Evolutionary conservation across 2,113 vertebrate species (phyloP).

Genomic region (Scomber colias): DNA sequence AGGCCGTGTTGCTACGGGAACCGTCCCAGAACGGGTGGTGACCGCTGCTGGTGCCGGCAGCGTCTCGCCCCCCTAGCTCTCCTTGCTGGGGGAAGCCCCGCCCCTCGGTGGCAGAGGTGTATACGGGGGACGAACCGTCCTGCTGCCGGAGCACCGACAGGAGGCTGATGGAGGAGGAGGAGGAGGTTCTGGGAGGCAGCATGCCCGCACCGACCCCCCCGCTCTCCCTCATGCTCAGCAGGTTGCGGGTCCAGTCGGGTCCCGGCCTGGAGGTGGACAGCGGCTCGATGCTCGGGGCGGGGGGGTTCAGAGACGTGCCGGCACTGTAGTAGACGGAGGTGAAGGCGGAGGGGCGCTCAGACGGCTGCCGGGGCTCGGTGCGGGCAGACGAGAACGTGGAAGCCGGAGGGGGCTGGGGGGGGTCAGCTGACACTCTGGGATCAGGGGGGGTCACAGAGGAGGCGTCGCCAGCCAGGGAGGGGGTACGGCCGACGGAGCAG

Average conservation of each 20-base stretch:
- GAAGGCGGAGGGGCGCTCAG: constrained; percentile 95
- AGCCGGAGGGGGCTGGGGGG: constrained; percentile 85
- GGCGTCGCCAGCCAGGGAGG: constrained; percentile 82
- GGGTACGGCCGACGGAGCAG: constrained; percentile 89
- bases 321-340: constrained; percentile 96
- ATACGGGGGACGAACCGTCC: constrained; percentile 93
- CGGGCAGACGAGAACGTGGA: constrained; percentile 95
- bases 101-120: constrained; percentile 96
- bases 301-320: constrained; percentile 89
- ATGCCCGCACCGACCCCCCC: constrained; percentile 77
- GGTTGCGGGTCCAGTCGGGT: constrained; percentile 91
- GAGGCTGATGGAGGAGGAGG: constrained; percentile 95
- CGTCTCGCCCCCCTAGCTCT: constrained; percentile 77
- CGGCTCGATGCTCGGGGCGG: constrained; percentile 81
- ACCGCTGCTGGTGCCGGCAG: constrained; percentile 85
- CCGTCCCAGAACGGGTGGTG: constrained; percentile 87
- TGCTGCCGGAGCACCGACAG: constrained; percentile 94
- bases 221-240: constrained; percentile 87
- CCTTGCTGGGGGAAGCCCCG: constrained; percentile 88
- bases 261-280: constrained; percentile 74
- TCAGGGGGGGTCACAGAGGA: constrained; percentile 81
- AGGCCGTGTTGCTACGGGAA: constrained; percentile 81
- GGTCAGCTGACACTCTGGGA: constrained; percentile 73
- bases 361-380: constrained; percentile 88
- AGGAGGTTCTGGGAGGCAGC: constrained; percentile 96